Evolutionary conservation across 2,797 vertebrate species (phyloP).

Genomic region (Scolopax bukidnonensis): DNA sequence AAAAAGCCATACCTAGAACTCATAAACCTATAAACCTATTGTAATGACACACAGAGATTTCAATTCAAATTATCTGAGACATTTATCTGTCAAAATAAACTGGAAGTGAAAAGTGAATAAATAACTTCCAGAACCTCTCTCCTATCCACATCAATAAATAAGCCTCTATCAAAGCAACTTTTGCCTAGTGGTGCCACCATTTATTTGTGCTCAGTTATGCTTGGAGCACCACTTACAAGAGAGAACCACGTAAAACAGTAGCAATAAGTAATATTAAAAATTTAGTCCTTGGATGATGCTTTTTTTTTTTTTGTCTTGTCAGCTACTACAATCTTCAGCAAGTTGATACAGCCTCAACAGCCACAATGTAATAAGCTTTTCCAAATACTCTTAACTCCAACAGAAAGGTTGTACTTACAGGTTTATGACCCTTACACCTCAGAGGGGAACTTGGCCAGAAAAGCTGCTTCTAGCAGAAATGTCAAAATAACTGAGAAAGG

Average conservation of each 20-base stretch:
- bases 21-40: neutral
- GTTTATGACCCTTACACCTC: neutral
- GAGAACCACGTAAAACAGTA: neutral
- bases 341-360: neutral
- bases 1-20: neutral
- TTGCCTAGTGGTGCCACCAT: neutral
- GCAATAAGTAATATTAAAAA: neutral
- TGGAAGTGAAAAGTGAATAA: neutral
- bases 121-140: neutral
- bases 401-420: neutral
- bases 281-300: neutral
- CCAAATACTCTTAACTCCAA: neutral
- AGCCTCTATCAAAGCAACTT: neutral
- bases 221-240: neutral
- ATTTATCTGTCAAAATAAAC: neutral
- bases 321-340: neutral
- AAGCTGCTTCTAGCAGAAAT: conserved; percentile 6
- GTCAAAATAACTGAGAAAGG: neutral
- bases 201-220: neutral
- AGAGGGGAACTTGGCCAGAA: neutral
- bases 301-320: neutral
- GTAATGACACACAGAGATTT: neutral
- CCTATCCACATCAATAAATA: neutral
- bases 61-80: neutral
- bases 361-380: neutral